phyloP scores from a whole-genome alignment of 2,888 invertebrate species.

The Stenodera caucasica region DNA sequence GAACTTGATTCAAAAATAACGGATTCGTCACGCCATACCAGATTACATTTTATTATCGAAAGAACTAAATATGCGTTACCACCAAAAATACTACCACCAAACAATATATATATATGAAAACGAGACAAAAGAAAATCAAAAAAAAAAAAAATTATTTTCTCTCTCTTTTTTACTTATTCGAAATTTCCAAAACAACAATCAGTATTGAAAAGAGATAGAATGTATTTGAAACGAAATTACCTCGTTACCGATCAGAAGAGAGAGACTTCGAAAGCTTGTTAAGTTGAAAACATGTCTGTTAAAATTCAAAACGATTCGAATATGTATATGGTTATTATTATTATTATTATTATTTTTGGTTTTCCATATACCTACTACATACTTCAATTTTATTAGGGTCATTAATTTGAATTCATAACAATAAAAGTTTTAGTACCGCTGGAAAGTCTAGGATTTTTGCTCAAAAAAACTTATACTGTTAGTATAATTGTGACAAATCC shows the following conservation, averaged over 20 bases:
- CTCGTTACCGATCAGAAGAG: conserved; percentile 47
- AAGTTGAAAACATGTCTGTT: conserved; percentile 48
- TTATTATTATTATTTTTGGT: no score
- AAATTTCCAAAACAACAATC: background rate
- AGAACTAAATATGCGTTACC: conserved; percentile 20
- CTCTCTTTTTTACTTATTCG: no score
- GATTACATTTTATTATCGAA: conserved; percentile 36
- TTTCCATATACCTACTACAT: no score
- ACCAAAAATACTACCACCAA: conserved; percentile 8
- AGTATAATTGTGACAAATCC: no score
- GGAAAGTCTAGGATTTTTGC: no score
- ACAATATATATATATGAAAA: background rate
- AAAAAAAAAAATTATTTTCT: background rate
- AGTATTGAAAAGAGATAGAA: conserved; percentile 4
- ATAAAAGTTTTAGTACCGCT: background rate
- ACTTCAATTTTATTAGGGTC: no score
- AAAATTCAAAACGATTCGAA: conserved; percentile 27
- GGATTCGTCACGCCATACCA: conserved; percentile 38
- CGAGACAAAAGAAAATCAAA: no score
- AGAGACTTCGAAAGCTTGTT: conserved; percentile 38
- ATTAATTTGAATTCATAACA: no score
- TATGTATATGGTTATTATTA: conserved; percentile 3
- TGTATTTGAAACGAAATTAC: conserved; percentile 32
- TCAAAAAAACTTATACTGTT: no score
- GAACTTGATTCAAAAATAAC: conserved; percentile 19